Percentiles rank a stretch among this genome's conserved stretches.
These are phyloP conservation scores for Gastracanthus pulcherrimus DNA, from an alignment of 2,888 invertebrate species.

Conservation along the genomic window DNA sequence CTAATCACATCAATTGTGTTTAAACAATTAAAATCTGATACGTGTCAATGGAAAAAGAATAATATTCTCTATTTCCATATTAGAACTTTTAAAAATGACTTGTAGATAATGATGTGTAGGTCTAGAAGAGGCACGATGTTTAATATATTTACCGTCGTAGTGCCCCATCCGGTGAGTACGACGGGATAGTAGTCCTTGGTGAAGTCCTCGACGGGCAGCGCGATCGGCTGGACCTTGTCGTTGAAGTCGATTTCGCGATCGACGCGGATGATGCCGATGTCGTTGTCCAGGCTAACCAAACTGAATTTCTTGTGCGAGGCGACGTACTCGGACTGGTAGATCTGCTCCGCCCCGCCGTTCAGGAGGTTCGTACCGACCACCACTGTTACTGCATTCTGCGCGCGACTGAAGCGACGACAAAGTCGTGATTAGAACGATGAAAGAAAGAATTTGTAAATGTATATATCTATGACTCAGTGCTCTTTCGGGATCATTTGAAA, in stretches of 20 bases:
- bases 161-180: conserved; percentile 69
- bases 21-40: no score
- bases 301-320: conserved; percentile 59
- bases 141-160: conserved; percentile 61
- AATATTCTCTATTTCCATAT: neutral
- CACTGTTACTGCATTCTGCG: conserved; percentile 41
- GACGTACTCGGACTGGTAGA: conserved; percentile 56
- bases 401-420: no score
- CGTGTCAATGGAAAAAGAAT: no score
- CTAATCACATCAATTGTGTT: no score
- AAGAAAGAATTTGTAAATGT: no score
- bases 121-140: no score
- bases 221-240: conserved; percentile 62
- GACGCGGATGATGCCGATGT: conserved; percentile 67
- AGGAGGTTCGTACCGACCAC: conserved; percentile 70
- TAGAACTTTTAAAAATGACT: neutral
- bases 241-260: conserved; percentile 60
- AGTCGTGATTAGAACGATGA: no score
- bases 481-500: no score
- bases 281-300: conserved; percentile 56
- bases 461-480: no score
- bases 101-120: neutral
- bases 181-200: conserved; percentile 58
- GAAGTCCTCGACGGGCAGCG: conserved; percentile 58
- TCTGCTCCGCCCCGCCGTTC: conserved; percentile 68